phyloP scores from a whole-genome alignment of 1,140 invertebrate species.

The Telenomus remus region DNA sequence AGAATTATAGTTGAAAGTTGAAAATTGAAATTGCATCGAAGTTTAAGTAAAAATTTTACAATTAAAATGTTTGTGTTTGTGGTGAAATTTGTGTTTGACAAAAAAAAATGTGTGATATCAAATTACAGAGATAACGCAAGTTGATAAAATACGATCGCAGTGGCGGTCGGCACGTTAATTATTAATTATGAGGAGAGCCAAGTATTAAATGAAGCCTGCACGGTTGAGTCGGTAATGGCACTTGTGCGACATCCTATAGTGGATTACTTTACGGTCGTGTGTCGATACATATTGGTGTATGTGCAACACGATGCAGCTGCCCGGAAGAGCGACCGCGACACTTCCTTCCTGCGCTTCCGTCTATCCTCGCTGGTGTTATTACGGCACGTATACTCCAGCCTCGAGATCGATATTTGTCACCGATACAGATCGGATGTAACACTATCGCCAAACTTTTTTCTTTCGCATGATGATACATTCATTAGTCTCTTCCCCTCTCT shows the following conservation, averaged over 20 bases:
- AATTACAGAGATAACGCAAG: too few species aligned
- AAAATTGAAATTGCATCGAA: too few species aligned
- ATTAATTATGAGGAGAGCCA: constrained; percentile 56
- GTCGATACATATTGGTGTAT: constrained; percentile 65
- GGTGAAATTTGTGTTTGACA: too few species aligned
- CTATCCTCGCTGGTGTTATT: constrained; percentile 57
- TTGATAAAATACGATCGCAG: constrained; percentile 4
- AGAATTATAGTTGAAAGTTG: too few species aligned
- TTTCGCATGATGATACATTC: constrained; percentile 46
- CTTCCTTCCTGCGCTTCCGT: constrained; percentile 73
- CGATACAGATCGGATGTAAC: constrained; percentile 62
- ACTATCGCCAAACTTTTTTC: constrained; percentile 33
- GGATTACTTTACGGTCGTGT: constrained; percentile 72
- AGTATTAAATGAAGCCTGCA: constrained; percentile 59
- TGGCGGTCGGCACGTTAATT: constrained; percentile 36
- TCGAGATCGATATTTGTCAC: constrained; percentile 61
- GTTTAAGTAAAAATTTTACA: too few species aligned
- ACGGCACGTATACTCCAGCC: constrained; percentile 48
- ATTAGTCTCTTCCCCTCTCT: constrained; percentile 18
- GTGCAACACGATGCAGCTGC: constrained; percentile 66
- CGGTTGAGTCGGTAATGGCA: constrained; percentile 67
- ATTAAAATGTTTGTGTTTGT: too few species aligned
- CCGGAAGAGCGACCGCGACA: constrained; percentile 75
- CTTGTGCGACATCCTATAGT: constrained; percentile 73
- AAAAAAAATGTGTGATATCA: too few species aligned